These are phyloP conservation scores for Antheraea pernyi DNA, from an alignment of 1,140 invertebrate genomes.

Conservation along the genomic window DNA sequence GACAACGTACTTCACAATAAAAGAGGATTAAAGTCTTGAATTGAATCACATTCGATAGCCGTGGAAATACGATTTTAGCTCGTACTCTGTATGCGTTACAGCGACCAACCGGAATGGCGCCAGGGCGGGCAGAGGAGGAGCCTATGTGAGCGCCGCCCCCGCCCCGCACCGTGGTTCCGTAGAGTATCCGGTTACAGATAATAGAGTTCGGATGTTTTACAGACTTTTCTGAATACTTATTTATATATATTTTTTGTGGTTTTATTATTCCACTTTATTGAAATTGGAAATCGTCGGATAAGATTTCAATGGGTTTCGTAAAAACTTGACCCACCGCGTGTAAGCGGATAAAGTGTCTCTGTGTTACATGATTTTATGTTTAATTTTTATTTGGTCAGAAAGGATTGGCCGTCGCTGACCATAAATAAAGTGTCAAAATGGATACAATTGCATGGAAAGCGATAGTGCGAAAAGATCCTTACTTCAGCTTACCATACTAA, in stretches of 20 bases:
- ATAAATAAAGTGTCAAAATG: not conserved
- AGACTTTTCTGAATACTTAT: slow-evolving; percentile 23
- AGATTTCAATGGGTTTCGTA: slow-evolving; percentile 20
- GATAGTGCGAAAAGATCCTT: no score
- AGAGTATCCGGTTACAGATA: slow-evolving; percentile 60
- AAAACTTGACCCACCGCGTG: not conserved
- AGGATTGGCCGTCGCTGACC: not conserved
- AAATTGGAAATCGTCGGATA: slow-evolving; percentile 24
- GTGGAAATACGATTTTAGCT: slow-evolving; percentile 39
- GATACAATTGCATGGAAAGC: no score
- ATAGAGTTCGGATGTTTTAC: slow-evolving; percentile 40
- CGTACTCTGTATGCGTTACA: slow-evolving; percentile 23
- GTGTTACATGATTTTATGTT: slow-evolving; percentile 7
- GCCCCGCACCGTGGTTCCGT: slow-evolving; percentile 41
- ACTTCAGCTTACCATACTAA: no score
- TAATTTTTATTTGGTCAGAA: not conserved
- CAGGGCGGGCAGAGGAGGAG: slow-evolving; percentile 35
- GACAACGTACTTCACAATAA: slow-evolving; percentile 2
- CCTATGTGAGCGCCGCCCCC: slow-evolving; percentile 32
- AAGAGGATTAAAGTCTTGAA: slow-evolving; percentile 34
- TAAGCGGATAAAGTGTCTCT: not conserved
- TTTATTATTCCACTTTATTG: slow-evolving; percentile 37
- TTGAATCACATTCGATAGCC: slow-evolving; percentile 43
- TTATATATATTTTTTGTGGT: not conserved
- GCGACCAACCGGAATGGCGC: slow-evolving; percentile 48